Base-by-base conservation (phyloP, 2,888 invertebrate genomes). In the Melinaea marsaeus region DNA sequence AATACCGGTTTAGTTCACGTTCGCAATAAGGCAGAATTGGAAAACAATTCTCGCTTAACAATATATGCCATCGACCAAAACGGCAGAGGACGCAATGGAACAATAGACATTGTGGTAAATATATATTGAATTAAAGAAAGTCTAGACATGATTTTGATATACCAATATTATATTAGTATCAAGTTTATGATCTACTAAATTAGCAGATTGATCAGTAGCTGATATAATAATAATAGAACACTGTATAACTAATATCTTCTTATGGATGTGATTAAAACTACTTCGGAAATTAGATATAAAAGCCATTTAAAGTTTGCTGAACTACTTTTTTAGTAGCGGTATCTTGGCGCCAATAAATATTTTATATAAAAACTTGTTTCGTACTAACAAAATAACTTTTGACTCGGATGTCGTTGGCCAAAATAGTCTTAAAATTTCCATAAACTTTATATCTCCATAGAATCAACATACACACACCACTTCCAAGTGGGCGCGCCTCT, bases 1-100 rank as follows among this genome's bases (percentile, higher is more conserved):
- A 75, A 80, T 32, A 92, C 92, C 3, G 95, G 95, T 0, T 87
- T 87, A 4, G 91, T 95, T 2, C 92, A 92, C 67, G 88, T 93
- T 3, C 82, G 84, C 37, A 83, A 81, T 57, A 80, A 81, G 13
- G 81, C 84, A 1, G 64, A 76, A 34, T 77, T 92, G 45, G 82
- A 86, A 61, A 71, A 87, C 45, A 73, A 84, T 46, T 71, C 77
- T 11, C 66, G 70, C 11, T 77, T 90, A 32, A 81, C 72, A 2
- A 79, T 92, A 2, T 72, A 75, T 9, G 92, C 91, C 4, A 88
- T 84, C 1, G 92, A 92, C 65, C 78, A 71, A 34, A 80, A 86
- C 58, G 92, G 92, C 37, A 69, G 73, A 13, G 90, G 90, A 7
- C 79, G 78, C 5, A 83, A 77, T 45, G 85, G 84, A 13, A 73